Conservation (phyloP, 2,888 invertebrate species). For the Zaprionus obscuricornis region DNA sequence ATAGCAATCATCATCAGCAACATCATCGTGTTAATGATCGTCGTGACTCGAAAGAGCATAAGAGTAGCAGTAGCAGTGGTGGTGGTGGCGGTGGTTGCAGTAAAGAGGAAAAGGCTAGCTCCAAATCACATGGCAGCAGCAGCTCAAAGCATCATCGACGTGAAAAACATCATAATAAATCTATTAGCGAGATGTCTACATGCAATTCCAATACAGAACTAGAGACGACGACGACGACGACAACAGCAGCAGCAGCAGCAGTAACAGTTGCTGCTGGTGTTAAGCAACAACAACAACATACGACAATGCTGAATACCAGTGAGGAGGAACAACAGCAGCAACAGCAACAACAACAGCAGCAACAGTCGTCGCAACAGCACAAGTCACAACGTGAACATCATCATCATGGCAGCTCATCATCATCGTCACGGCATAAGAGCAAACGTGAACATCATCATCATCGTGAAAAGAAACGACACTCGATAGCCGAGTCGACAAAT, state of each 20-base stretch:
- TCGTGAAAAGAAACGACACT: constrained; percentile 82
- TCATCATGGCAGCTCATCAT: constrained; percentile 59
- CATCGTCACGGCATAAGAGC: constrained; percentile 79
- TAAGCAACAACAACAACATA: background rate
- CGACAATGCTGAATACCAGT: too few relatives aligned
- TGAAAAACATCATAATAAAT: constrained; percentile 75
- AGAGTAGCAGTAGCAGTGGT: constrained; percentile 48
- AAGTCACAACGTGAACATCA: constrained; percentile 68
- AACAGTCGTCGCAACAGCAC: constrained; percentile 31
- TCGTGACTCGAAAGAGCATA: constrained; percentile 71
- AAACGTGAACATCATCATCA: constrained; percentile 80
- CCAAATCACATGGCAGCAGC: constrained; percentile 48
- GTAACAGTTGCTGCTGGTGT: constrained; percentile 24
- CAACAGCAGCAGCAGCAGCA: constrained; percentile 22
- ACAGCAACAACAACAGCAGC: constrained; percentile 15
- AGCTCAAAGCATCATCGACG: constrained; percentile 67
- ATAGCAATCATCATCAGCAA: constrained; percentile 49
- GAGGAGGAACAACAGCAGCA: constrained; percentile 20
- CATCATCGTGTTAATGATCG: constrained; percentile 58
- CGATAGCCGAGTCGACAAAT: constrained; percentile 65
- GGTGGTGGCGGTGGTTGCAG: constrained; percentile 19
- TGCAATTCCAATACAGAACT: constrained; percentile 15
- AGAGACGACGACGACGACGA: constrained; percentile 13
- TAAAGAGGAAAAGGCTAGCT: constrained; percentile 51
- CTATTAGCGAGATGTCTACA: constrained; percentile 32